A percentile compares a stretch with the other conserved stretches of the same genome.
These are phyloP conservation scores for Limnodromus scolopaceus DNA, from an alignment of 2,797 vertebrate species.

Conservation along the genomic window DNA sequence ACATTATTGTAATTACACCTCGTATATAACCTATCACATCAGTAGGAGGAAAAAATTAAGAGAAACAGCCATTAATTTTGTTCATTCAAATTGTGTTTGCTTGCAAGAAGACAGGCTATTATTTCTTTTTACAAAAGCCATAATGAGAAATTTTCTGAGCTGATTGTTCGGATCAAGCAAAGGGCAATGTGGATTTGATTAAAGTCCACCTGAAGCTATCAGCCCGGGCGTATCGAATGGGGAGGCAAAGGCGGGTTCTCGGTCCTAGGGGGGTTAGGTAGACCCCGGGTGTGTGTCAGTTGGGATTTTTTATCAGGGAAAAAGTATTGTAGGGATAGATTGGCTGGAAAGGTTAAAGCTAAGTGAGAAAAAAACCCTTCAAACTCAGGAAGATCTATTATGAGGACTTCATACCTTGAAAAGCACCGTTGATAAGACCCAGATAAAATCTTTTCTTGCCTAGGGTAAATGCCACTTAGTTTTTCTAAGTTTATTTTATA, in stretches of 20 bases:
- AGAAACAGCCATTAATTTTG: constrained; percentile 56
- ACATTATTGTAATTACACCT: constrained; percentile 44
- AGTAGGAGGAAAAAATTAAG: constrained; percentile 22
- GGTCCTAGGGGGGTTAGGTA: neutral
- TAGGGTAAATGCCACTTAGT: neutral
- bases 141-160: constrained; percentile 74
- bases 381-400: neutral
- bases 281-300: neutral
- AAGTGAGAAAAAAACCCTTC: accelerated
- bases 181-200: constrained; percentile 58
- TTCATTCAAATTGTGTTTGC: constrained; percentile 67
- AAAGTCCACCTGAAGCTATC: constrained; percentile 38
- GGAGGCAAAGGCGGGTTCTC: neutral
- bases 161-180: constrained; percentile 62
- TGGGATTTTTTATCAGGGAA: neutral
- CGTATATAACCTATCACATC: constrained; percentile 14
- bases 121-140: constrained; percentile 58
- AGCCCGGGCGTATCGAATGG: neutral
- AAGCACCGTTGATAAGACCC: neutral
- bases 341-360: neutral
- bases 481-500: neutral
- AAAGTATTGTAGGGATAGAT: neutral
- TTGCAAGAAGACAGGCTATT: constrained; percentile 54
- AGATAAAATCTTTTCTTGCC: neutral
- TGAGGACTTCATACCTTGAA: neutral